Conservation (phyloP, 2,888 invertebrate species). For the Augiades crinisus region DNA sequence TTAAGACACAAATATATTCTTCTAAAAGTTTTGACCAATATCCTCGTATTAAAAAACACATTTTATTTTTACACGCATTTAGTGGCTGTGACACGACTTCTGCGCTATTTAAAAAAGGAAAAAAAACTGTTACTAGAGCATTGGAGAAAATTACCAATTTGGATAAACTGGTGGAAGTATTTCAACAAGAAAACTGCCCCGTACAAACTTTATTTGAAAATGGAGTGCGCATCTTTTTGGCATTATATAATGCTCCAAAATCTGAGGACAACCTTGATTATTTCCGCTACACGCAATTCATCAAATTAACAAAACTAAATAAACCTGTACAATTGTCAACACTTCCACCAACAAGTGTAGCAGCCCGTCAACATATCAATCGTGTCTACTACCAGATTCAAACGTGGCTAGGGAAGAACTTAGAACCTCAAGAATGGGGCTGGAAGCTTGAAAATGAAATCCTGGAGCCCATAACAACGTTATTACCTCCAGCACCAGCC, state of each 20-base stretch:
- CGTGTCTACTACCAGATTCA: slow-evolving; percentile 38
- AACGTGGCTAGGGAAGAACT: slow-evolving; percentile 39
- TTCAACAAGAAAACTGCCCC: slow-evolving; percentile 47
- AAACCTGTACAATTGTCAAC: slow-evolving; percentile 45
- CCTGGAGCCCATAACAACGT: slow-evolving; percentile 41
- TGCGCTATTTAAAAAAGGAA: slow-evolving; percentile 38
- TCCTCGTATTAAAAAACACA: slow-evolving; percentile 38
- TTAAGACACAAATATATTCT: slow-evolving; percentile 45
- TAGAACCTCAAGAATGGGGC: slow-evolving; percentile 39
- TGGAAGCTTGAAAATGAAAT: slow-evolving; percentile 39
- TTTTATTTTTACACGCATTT: slow-evolving; percentile 38
- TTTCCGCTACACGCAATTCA: slow-evolving; percentile 36
- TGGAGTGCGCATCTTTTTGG: slow-evolving; percentile 40
- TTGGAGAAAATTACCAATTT: slow-evolving; percentile 39
- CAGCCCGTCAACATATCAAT: slow-evolving; percentile 42
- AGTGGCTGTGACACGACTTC: slow-evolving; percentile 40
- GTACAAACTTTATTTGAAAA: slow-evolving; percentile 39
- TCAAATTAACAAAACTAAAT: slow-evolving; percentile 43
- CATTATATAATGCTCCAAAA: slow-evolving; percentile 48
- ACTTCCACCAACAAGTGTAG: slow-evolving; percentile 46
- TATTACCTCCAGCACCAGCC: slow-evolving; percentile 16
- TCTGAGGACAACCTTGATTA: slow-evolving; percentile 34
- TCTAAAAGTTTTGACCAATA: slow-evolving; percentile 45
- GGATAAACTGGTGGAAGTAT: slow-evolving; percentile 35
- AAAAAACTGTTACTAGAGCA: slow-evolving; percentile 38